These are phyloP conservation scores for Australoheros scitulus DNA, from an alignment of 2,113 vertebrate species.

Conservation along the genomic window DNA sequence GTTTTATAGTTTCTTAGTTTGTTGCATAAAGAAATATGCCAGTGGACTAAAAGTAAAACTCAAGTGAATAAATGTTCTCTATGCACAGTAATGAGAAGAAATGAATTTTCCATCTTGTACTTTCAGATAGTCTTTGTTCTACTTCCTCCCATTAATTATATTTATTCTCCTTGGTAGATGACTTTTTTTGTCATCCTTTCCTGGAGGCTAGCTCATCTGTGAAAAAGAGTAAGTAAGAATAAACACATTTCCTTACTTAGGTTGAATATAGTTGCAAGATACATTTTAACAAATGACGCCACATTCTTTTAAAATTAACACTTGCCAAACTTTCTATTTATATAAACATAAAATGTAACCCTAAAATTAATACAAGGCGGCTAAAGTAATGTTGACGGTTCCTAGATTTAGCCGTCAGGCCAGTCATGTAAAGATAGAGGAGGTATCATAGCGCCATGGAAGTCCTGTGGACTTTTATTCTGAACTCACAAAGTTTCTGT, in stretches of 20 bases:
- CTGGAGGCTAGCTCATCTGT: conserved; percentile 90
- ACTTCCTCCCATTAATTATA: background rate
- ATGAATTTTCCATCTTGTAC: background rate
- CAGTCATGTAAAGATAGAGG: background rate
- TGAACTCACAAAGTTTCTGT: background rate
- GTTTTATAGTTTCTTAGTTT: background rate
- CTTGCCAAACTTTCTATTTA: background rate
- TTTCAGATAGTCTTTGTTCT: background rate
- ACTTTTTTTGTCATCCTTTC: conserved; percentile 94
- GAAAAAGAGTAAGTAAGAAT: conserved; percentile 92
- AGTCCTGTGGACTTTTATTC: background rate
- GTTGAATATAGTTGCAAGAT: background rate
- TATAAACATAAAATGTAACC: background rate
- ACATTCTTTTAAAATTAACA: no score
- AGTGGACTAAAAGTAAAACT: background rate
- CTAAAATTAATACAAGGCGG: background rate
- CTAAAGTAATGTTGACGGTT: background rate
- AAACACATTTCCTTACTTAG: background rate
- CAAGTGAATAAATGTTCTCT: background rate
- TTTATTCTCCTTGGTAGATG: conserved; percentile 78
- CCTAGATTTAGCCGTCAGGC: background rate
- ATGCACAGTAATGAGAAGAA: background rate
- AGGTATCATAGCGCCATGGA: background rate
- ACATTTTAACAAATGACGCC: background rate
- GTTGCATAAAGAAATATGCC: background rate